Evolutionary conservation across 1,140 invertebrate species (phyloP), one percentile per base, ranked within the genome.

Genomic region (Drosophila subpulchrella): DNA sequence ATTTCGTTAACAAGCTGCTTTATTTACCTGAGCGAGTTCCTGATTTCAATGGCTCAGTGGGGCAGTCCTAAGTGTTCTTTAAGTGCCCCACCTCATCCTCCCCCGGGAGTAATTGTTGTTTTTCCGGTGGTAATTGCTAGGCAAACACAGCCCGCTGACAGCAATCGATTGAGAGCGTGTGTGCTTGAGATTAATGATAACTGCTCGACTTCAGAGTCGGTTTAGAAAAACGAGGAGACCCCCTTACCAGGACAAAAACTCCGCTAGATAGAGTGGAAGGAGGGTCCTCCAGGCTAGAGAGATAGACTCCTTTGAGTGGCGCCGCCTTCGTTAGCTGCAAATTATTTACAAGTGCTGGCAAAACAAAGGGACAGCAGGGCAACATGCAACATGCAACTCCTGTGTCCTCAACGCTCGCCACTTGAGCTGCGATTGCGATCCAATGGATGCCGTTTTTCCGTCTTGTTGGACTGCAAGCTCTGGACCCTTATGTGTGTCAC

Each of bases 271-370:
- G 41, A 58, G 66, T 67, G 27, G n/a, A 56, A 34, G 68, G 34
- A 73, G 70, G 56, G 39, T 41, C 20, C 70, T 73, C 36, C 34
- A 73, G 70, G 70, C 30, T 12, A 20, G 39, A 34, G 68, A 60
- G n/a, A 30, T 24, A 34, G 68, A 60, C 56, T 44, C 53, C 74
- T 54, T 78, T 82, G 56, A 86, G 82, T 86, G 82, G 63, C 59
- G 62, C 60, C 66, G 83, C 80, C 84, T 88, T 88, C 84, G 83
- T 88, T 88, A 89, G 83, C 63, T 74, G 84, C 72, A 88, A 88
- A 83, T 88, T 89, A 76, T 89, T 77, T 63, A 70, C 79, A 89
- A 88, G 83, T 88, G 84, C 72, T 70, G 59, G 76, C 71, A 83
- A 83, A 78, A 75, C 60, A 75, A 75, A 51, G 60, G 54, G 27